phyloP scores from a whole-genome alignment of 2,797 vertebrate genomes.

The Anas bernieri region DNA sequence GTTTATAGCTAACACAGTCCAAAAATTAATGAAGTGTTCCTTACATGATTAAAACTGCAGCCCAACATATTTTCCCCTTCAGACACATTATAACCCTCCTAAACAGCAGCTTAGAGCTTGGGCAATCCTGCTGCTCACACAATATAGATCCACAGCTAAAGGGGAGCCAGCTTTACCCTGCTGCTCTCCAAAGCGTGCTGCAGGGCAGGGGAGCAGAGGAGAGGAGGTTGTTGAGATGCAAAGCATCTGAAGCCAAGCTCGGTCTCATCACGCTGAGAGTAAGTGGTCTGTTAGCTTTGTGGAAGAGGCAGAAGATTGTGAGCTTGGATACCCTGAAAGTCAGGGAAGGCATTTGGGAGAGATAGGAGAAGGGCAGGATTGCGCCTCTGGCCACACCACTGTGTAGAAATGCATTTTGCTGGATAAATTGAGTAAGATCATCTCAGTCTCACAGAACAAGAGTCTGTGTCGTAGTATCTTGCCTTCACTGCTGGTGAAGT shows the following conservation, averaged over 20 bases:
- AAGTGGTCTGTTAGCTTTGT: background rate
- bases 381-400: background rate
- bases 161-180: background rate
- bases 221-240: background rate
- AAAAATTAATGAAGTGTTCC: background rate
- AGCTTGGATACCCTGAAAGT: background rate
- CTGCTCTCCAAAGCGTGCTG: background rate
- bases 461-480: background rate
- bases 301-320: background rate
- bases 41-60: background rate
- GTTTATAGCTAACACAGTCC: background rate
- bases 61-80: background rate
- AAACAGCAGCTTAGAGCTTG: background rate
- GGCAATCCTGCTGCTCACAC: background rate
- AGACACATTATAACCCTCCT: background rate
- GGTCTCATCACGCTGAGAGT: background rate
- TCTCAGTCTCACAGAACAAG: background rate
- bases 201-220: background rate
- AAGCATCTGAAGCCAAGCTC: background rate
- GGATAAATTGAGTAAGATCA: background rate
- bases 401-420: background rate
- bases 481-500: background rate
- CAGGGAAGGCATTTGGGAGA: background rate
- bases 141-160: background rate
- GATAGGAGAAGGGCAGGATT: background rate